These are phyloP conservation scores for Elmis aenea DNA, from an alignment of 2,888 invertebrate genomes.

Conservation along the genomic window DNA sequence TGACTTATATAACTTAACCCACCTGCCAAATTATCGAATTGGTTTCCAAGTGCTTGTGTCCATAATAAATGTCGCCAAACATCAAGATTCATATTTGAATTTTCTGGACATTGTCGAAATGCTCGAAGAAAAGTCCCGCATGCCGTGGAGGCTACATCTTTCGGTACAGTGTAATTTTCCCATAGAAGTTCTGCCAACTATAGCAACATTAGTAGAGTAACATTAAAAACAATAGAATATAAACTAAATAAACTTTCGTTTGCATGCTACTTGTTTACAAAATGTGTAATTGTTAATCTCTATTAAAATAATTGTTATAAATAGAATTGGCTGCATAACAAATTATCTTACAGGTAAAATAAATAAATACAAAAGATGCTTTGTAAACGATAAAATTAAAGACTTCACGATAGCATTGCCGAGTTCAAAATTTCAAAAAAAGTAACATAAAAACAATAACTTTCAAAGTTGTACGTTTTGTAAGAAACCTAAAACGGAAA, in stretches of 20 bases:
- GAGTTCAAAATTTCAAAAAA: no score
- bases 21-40: constrained; percentile 67
- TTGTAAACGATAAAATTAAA: no score
- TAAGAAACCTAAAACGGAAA: no score
- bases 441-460: no score
- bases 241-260: background rate
- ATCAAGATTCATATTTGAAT: constrained; percentile 65
- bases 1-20: constrained; percentile 29
- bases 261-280: background rate
- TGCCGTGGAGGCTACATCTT: constrained; percentile 59
- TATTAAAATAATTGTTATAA: background rate
- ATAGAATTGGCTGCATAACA: no score
- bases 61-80: constrained; percentile 75
- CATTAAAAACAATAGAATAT: background rate
- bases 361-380: no score
- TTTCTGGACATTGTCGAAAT: constrained; percentile 78
- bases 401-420: no score
- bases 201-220: constrained; percentile 10
- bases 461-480: no score
- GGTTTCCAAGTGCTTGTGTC: constrained; percentile 70
- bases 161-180: constrained; percentile 62
- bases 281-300: background rate
- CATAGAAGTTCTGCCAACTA: constrained; percentile 53
- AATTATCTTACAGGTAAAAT: no score
- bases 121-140: constrained; percentile 66